Base-by-base conservation (phyloP, 2,888 invertebrate genomes). In the Drosophila bunnanda region DNA sequence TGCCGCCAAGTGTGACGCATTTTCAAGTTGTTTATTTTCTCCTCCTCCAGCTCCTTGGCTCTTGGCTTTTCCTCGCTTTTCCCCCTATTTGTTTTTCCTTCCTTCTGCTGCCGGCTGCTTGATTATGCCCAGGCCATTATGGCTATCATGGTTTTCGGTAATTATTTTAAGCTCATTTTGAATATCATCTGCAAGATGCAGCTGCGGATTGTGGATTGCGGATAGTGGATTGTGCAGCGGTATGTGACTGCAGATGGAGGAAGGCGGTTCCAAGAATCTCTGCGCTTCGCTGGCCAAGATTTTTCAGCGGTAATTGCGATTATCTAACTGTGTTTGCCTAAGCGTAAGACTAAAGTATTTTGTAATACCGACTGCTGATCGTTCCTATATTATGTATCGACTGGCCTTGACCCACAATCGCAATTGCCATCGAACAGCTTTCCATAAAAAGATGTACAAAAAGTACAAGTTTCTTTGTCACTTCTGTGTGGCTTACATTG, bases 1-100 rank as follows among this genome's bases (percentile, higher is more conserved):
- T 75, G 82, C 75, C 76, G 72, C 79, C 89, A 80, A 82, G 84
- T 90, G 89, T 90, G 88, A 89, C 89, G 88, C 62, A 72, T 62
- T 72, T 72, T 72, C 72, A 72, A 72, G 56, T 72, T 72, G 72
- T 72, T 72, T 72, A 58, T 76, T 67, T 71, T 68, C 74, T 53
- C 44, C 68, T 30, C 48, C 46, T n/a, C 46, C 28, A 57, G 48
- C 32, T 52, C 50, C 50, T 34, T 20, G 50, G 50, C 50, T 52
- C 50, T 34, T 22, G 12, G 6, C 28, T 28, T n/a, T 46, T 46
- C 39, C 39, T 39, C 46, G 60, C 53, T 70, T 74, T 65, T 38
- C 22, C 38, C 41, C 20, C 17, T 30, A 34, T 38, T 53, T 48
- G 50, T 22, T 41, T 52, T 44, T 46, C 39, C 50, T 15, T 17